phyloP scores from a whole-genome alignment of 1,140 invertebrate genomes.

The Pygmarrhopalites habei region DNA sequence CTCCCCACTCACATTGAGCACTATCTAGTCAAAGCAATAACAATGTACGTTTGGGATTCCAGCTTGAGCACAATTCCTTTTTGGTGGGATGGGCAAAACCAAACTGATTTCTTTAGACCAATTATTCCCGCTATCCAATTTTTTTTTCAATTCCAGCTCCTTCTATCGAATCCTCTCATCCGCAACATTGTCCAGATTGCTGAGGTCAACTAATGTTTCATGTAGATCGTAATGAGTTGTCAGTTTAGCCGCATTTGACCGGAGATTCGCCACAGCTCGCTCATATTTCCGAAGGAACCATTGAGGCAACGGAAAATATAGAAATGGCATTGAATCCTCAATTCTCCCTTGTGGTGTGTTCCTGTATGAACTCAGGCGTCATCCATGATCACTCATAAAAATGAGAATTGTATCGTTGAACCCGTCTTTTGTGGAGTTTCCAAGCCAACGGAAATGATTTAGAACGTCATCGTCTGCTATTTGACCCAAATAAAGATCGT shows the following conservation, averaged over 20 bases:
- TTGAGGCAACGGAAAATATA: not conserved
- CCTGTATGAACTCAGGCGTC: not conserved
- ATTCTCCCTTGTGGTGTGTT: not conserved
- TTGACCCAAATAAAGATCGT: too few species aligned
- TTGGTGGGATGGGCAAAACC: conserved; percentile 60
- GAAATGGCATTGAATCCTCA: not conserved
- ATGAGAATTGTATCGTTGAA: not conserved
- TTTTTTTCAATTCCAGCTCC: conserved; percentile 41
- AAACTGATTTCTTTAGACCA: conserved; percentile 42
- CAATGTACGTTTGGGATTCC: conserved; percentile 55
- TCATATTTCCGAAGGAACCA: not conserved
- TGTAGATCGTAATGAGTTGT: not conserved
- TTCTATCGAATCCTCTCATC: conserved; percentile 12
- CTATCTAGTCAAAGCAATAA: too few species aligned
- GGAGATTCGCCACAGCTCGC: not conserved
- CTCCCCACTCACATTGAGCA: too few species aligned
- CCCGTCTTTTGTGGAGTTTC: too few species aligned
- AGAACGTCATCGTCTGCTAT: not conserved
- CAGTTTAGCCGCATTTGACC: not conserved
- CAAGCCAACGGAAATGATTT: not conserved
- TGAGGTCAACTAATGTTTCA: conserved; percentile 8
- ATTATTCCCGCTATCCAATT: too few species aligned
- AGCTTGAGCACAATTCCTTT: conserved; percentile 65
- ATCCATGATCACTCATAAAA: not conserved
- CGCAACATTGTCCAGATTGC: not conserved